Conservation (phyloP, 2,797 vertebrate genomes). For the Paedocypris micromegethes region DNA sequence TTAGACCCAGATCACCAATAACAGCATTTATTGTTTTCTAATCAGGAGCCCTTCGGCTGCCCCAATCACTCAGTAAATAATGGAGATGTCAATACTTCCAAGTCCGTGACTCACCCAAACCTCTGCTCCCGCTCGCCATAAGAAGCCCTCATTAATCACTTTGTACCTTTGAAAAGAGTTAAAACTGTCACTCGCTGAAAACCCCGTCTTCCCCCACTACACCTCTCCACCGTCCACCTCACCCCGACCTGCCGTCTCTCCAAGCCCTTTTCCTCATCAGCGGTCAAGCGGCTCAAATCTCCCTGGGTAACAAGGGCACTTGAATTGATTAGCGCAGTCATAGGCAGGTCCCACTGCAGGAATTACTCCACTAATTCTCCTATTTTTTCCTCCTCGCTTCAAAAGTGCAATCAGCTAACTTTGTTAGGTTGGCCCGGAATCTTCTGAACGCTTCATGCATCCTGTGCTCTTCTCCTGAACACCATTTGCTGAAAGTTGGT, state of each 20-base stretch:
- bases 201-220: conserved; percentile 31
- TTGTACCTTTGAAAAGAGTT: conserved; percentile 67
- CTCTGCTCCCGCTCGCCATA: conserved; percentile 53
- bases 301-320: conserved; percentile 64
- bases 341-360: conserved; percentile 66
- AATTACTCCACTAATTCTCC: conserved; percentile 74
- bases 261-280: conserved; percentile 54
- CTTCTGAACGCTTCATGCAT: conserved; percentile 51
- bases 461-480: conserved; percentile 2
- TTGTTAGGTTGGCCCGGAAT: conserved; percentile 46
- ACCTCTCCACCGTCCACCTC: conserved; percentile 28
- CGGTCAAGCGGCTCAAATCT: conserved; percentile 71
- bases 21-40: conserved; percentile 78
- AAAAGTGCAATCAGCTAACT: conserved; percentile 61
- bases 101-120: conserved; percentile 63
- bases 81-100: conserved; percentile 74
- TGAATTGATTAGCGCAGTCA: conserved; percentile 74
- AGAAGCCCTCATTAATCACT: conserved; percentile 73
- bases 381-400: conserved; percentile 51
- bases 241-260: conserved; percentile 5
- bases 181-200: conserved; percentile 60
- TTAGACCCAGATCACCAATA: conserved; percentile 68
- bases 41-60: conserved; percentile 72
- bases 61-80: conserved; percentile 76
- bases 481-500: too few relatives aligned